A percentile compares a stretch with the other conserved stretches of the same genome.
Evolutionary conservation across 2,113 vertebrate species (phyloP).

Genomic region (Cromileptes altivelis): DNA sequence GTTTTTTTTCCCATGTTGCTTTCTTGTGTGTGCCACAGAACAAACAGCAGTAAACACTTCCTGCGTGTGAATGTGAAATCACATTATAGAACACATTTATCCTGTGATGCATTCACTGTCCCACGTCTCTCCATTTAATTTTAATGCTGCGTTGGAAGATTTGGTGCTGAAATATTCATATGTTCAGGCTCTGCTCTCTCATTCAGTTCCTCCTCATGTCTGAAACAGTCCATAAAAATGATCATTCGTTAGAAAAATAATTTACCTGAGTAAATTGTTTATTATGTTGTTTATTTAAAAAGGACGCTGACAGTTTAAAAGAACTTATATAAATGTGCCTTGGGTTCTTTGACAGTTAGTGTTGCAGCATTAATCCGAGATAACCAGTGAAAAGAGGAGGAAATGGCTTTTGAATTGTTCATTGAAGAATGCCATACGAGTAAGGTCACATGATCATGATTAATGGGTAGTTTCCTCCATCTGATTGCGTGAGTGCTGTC

Average conservation of each 20-base stretch:
- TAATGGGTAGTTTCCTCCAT: not conserved
- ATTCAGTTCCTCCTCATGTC: not conserved
- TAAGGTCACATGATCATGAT: not conserved
- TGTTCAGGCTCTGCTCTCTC: not conserved
- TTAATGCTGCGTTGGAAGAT: not conserved
- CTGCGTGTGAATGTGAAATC: not conserved
- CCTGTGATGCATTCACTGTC: not conserved
- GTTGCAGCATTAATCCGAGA: not conserved
- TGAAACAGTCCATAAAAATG: not conserved
- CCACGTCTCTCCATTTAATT: not conserved
- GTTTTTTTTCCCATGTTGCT: not conserved
- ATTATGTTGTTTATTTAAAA: not conserved
- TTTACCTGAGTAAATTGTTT: not conserved
- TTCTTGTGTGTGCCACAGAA: not conserved
- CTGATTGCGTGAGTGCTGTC: not conserved
- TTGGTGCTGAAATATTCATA: conserved; percentile 29
- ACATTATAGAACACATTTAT: not conserved
- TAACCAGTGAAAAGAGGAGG: too few relatives aligned
- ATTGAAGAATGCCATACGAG: too few relatives aligned
- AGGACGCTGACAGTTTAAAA: not conserved
- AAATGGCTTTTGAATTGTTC: not conserved
- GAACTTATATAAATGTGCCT: not conserved
- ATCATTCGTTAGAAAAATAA: not conserved
- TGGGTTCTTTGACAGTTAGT: not conserved
- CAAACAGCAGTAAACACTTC: not conserved